Percentiles rank a stretch among this genome's conserved stretches.
These are phyloP conservation scores for Silurus asotus DNA, from an alignment of 2,113 vertebrate genomes.

Conservation along the genomic window DNA sequence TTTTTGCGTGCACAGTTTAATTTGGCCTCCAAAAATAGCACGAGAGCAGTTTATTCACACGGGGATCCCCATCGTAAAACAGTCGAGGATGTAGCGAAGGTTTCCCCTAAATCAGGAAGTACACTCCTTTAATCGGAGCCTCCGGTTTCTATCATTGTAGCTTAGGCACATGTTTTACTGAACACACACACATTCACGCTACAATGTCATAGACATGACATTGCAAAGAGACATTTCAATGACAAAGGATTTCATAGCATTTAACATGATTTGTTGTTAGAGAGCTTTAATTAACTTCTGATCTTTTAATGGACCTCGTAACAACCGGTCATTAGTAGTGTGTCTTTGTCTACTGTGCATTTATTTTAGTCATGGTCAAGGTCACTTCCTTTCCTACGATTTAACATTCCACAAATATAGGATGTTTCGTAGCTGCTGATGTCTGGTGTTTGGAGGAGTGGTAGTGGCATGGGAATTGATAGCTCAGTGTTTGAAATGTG, in stretches of 20 bases:
- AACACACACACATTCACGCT: constrained; percentile 3
- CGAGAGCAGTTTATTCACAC: constrained; percentile 58
- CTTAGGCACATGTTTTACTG: constrained; percentile 44
- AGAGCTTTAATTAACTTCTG: constrained; percentile 63
- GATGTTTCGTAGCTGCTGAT: constrained; percentile 36
- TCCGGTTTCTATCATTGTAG: background rate
- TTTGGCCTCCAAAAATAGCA: constrained; percentile 73
- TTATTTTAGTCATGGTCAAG: constrained; percentile 11
- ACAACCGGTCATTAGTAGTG: constrained; percentile 52
- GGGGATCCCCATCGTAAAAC: constrained; percentile 64
- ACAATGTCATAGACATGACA: constrained; percentile 5
- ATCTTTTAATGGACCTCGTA: constrained; percentile 41
- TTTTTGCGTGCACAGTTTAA: constrained; percentile 63
- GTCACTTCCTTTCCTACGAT: constrained; percentile 42
- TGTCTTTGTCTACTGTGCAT: constrained; percentile 49
- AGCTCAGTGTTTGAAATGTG: no score
- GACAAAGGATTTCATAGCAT: background rate
- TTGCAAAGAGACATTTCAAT: background rate
- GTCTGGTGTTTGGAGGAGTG: background rate
- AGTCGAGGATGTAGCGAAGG: background rate
- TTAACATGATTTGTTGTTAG: constrained; percentile 58
- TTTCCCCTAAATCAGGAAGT: constrained; percentile 16
- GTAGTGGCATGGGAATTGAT: no score
- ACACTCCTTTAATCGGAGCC: background rate
- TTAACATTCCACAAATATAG: constrained; percentile 40